Evolutionary conservation across 2,797 vertebrate species (phyloP), one percentile per base, ranked within the genome.

Genomic region (Anguilla marmorata): DNA sequence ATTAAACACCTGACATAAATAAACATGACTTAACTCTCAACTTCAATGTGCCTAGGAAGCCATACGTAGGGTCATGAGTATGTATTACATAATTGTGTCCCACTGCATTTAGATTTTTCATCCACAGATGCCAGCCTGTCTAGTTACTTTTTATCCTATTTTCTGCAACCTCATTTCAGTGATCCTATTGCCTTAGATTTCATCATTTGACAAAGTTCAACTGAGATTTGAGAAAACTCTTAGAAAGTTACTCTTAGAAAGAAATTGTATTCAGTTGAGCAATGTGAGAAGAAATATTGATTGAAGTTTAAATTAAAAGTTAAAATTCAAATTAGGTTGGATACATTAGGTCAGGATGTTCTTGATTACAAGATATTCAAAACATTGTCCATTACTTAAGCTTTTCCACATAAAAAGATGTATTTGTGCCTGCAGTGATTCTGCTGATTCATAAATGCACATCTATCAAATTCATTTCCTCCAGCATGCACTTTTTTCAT

Each of bases 131-230:
- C 45, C 45, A 48, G 24, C 21, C 7, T 37, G 27, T 74, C 30
- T 74, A 30, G 27, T 74, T 74, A 74, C 11, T 79, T 79, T 79
- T 16, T 41, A 6, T 82, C 16, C 45, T 21, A 21, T n/a, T 6
- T 82, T 82, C 45, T 9, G 12, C 50, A 76, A 50, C 41, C 41
- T 82, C 41, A 12, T 50, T 24, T 41, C 74, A 79, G 21, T 74
- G 69, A 33, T 48, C 41, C 21, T 48, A 50, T 50, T 82, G 41
- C 79, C 45, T 50, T 48, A 21, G 79, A 82, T 50, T 82, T 48
- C 45, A 82, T 82, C 45, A 82, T 82, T 82, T 82, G 79, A 82
- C 21, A 50, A 48, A 9, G 21, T n/a, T 82, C 41, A 82, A n/a
- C 45, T 82, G 45, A 82, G 79, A 82, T 79, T 79, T 79, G 30